A percentile compares a stretch with the other conserved stretches of the same genome.
Evolutionary conservation across 2,113 vertebrate genomes (phyloP).

Genomic region (Cranoglanis bouderius): DNA sequence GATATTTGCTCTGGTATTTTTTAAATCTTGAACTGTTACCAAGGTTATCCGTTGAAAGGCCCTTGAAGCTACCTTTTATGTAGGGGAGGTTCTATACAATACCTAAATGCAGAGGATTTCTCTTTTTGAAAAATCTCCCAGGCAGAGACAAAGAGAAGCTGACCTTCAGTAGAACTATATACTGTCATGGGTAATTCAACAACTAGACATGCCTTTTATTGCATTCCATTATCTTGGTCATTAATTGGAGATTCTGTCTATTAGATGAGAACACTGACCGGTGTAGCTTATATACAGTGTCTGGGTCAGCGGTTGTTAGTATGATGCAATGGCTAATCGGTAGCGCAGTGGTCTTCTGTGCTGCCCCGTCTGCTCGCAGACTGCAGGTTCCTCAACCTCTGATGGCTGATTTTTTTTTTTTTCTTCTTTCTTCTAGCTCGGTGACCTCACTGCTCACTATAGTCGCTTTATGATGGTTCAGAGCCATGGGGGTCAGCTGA

Average conservation of each 20-base stretch:
- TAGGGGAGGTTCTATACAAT: not conserved
- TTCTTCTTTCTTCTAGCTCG: not conserved
- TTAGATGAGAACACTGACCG: constrained; percentile 20
- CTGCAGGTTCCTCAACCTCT: constrained; percentile 26
- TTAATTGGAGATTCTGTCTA: not conserved
- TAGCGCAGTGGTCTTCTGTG: constrained; percentile 7
- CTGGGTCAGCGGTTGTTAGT: constrained; percentile 14
- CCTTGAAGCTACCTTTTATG: not conserved
- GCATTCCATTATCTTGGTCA: not conserved
- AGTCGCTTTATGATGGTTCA: constrained; percentile 9
- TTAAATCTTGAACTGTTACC: not conserved
- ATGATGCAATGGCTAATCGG: constrained; percentile 34
- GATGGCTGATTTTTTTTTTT: constrained; percentile 26
- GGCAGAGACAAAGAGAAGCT: not conserved
- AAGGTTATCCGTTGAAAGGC: not conserved
- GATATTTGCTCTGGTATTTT: not conserved
- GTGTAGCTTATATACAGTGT: constrained; percentile 15
- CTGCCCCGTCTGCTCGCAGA: constrained; percentile 4
- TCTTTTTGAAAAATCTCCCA: not conserved
- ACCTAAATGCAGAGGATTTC: not conserved
- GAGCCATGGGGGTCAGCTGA: constrained; percentile 35
- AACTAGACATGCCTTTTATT: not conserved
- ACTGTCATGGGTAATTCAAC: not conserved
- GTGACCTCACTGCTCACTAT: constrained; percentile 31
- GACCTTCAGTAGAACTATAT: not conserved